These are phyloP conservation scores for Columba livia DNA, from an alignment of 2,113 vertebrate genomes.

Conservation along the genomic window DNA sequence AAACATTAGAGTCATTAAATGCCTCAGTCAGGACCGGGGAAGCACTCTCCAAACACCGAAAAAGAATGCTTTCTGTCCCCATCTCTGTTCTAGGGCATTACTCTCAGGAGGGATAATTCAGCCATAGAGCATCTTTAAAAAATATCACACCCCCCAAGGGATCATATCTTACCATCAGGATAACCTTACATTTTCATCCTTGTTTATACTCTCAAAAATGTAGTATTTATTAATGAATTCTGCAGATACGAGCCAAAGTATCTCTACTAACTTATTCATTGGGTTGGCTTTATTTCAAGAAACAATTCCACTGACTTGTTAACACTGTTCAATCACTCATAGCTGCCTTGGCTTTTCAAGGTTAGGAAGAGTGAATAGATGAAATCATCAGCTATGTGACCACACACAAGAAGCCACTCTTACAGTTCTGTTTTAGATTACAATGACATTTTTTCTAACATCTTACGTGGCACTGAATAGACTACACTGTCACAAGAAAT, in stretches of 20 bases:
- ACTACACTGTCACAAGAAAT: neutral
- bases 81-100: neutral
- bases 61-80: neutral
- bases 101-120: neutral
- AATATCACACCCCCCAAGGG: rapidly evolving
- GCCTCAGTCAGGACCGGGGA: neutral
- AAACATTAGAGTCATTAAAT: neutral
- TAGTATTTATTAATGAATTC: neutral
- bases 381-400: neutral
- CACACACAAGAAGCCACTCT: neutral
- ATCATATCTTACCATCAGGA: neutral
- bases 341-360: neutral
- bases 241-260: neutral
- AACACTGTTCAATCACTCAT: neutral
- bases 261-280: neutral
- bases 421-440: neutral
- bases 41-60: neutral
- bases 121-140: neutral
- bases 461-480: neutral
- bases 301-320: neutral
- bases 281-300: neutral
- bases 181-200: neutral
- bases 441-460: neutral
- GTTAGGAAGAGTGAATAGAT: neutral
- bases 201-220: neutral